Base-by-base conservation (phyloP, 1,140 invertebrate genomes). In the Druon quercuslanigerum region DNA sequence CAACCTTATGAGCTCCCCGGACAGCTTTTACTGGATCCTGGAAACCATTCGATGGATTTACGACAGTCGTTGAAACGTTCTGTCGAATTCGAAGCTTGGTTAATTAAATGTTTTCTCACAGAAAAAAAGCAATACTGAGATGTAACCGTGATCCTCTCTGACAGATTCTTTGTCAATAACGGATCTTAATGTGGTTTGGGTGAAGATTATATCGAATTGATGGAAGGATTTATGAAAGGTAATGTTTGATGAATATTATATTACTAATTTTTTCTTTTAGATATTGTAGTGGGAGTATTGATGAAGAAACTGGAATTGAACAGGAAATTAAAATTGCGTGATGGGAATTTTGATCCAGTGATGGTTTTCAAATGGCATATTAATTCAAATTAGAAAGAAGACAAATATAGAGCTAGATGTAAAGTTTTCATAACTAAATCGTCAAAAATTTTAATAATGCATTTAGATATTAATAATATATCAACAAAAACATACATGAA, bases 71-170 rank as follows among this genome's bases (percentile, higher is more conserved):
- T 87, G 83, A 82, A 84, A 87, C 83, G 80, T 88, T 84, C 86
- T 87, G 85, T 89, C 86, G 86, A 89, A 88, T 86, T 83, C 83
- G 79, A 83, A 84, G 72, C 80, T 79, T 71, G 60, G 81, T 87
- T 89, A 90, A 90, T 88, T 89, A 88, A 90, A 87, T 83, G 82
- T 87, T 87, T 89, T 89, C 88, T 89, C 88, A 90, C 88, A 88
- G 82, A 81, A 79, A 71, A 79, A 74, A 78, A 51, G 80, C 66
- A 79, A 84, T 72, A 82, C 57, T 73, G 72, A 83, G 82, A 82
- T 77, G 74, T 74, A 72, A 16, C 16, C 50, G 56, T 40, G n/a
- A 73, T 50, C 19, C 12, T 17, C 54, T 33, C 20, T 52, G 72
- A 33, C 33, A 73, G 54, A 56, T 73, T 54, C 72, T 52, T 66